phyloP scores from a whole-genome alignment of 2,888 invertebrate genomes.

The Drosophila paucipuncta region DNA sequence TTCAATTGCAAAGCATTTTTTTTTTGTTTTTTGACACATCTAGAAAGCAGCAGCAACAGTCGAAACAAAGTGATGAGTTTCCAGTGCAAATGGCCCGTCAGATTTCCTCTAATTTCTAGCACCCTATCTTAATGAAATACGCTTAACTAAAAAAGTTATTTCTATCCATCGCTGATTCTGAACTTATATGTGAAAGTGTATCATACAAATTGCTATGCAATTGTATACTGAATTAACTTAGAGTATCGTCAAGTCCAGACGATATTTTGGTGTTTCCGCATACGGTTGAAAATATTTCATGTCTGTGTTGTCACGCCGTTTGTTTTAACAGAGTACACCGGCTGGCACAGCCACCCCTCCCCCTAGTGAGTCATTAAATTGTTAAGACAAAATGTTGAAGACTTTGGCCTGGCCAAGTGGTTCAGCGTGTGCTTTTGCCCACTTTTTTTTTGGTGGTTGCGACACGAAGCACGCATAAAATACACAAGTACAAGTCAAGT shows the following conservation, averaged over 20 bases:
- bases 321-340: constrained; percentile 30
- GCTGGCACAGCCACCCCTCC: constrained; percentile 1
- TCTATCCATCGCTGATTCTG: not conserved
- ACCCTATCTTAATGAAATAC: not conserved
- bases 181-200: not conserved
- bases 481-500: constrained; percentile 59
- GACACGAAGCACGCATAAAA: constrained; percentile 68
- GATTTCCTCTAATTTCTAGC: constrained; percentile 17
- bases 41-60: not conserved
- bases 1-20: constrained; percentile 71
- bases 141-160: not conserved
- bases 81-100: not conserved
- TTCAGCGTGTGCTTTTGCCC: constrained; percentile 30
- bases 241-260: not conserved
- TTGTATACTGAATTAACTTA: not conserved
- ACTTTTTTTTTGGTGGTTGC: constrained; percentile 36
- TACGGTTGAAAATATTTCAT: constrained; percentile 49
- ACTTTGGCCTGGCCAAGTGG: constrained; percentile 36
- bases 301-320: constrained; percentile 56
- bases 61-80: constrained; percentile 3
- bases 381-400: constrained; percentile 50
- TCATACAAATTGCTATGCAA: not conserved
- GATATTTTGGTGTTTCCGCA: constrained; percentile 1
- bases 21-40: constrained; percentile 38
- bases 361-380: constrained; percentile 61